Base-by-base conservation (phyloP, 2,797 vertebrate genomes). In the Trematomus bernacchii region DNA sequence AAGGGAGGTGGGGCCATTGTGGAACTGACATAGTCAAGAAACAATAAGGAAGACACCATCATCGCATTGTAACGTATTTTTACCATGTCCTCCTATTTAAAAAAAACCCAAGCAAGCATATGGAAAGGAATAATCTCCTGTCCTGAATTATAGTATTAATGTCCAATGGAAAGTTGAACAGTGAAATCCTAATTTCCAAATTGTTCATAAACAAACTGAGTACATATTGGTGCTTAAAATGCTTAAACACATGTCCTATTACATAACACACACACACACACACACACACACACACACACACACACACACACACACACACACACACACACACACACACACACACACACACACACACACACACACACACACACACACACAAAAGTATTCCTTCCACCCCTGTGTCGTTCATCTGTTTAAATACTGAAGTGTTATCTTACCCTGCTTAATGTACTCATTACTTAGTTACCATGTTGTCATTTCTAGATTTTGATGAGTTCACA, bases 361-460 rank as follows among this genome's bases (percentile, higher is more conserved):
- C 2, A 11, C 27, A 69, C 66, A 78, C 33, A 37, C 33, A 2
- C 33, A 37, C 42, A 73, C 2, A 11, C 27, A 69, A 64, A 78
- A 40, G 7, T 71, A 66, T 65, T 77, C 64, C 63, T 83, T 79
- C 47, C 63, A 69, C 14, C 33, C 8, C 19, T 52, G 71, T 67
- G 16, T 66, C 76, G 18, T 64, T 70, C 8, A 65, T 10, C 53
- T 69, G 52, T 71, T 81, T 46, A 53, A 71, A 79, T 23, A 46
- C 18, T 55, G 46, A 57, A 59, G 54, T 71, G 40, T 71, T 66
- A 77, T 79, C 30, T 33, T 77, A 55, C 33, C 80, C 37, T 81
- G 43, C 78, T 81, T 78, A 42, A 77, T 23, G 66, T 62, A 51
- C 43, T 37, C 14, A 65, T 76, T 71, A 68, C 74, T 61, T 75